Percentiles rank a stretch among this genome's conserved stretches.
phyloP scores from a whole-genome alignment of 2,113 vertebrate genomes.

The Corynorhinus townsendii region DNA sequence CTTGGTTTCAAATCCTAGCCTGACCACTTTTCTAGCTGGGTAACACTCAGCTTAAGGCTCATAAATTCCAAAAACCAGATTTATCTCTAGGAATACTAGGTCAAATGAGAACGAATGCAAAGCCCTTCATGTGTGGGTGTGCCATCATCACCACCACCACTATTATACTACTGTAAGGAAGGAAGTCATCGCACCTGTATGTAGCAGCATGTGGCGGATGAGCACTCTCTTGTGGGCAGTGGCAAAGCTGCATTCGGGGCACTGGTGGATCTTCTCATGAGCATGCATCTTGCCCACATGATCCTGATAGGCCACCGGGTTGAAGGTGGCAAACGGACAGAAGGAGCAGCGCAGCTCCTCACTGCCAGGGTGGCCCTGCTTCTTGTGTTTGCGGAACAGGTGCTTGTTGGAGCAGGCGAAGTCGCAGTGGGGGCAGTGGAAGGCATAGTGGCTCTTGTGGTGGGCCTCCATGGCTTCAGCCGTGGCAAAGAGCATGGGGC shows the following conservation, averaged over 20 bases:
- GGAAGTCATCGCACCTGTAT: constrained; percentile 85
- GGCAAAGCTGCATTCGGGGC: constrained; percentile 89
- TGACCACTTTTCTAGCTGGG: not conserved
- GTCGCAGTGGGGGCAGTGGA: constrained; percentile 94
- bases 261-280: constrained; percentile 94
- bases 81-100: not conserved
- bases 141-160: fast-evolving
- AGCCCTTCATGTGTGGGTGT: not conserved
- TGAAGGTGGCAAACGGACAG: constrained; percentile 91
- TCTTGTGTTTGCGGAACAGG: constrained; percentile 90
- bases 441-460: constrained; percentile 91
- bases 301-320: constrained; percentile 92
- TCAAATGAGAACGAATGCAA: not conserved
- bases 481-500: constrained; percentile 85
- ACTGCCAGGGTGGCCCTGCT: constrained; percentile 89
- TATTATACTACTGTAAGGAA: fast-evolving
- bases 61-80: not conserved
- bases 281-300: constrained; percentile 93
- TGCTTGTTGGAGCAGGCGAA: constrained; percentile 96
- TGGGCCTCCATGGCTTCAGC: constrained; percentile 90
- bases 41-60: not conserved
- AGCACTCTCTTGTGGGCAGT: constrained; percentile 94
- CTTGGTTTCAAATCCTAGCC: not conserved
- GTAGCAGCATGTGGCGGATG: constrained; percentile 91
- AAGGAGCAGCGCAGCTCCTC: constrained; percentile 89